phyloP scores from a whole-genome alignment of 2,113 vertebrate genomes.

The Cacatua alba region DNA sequence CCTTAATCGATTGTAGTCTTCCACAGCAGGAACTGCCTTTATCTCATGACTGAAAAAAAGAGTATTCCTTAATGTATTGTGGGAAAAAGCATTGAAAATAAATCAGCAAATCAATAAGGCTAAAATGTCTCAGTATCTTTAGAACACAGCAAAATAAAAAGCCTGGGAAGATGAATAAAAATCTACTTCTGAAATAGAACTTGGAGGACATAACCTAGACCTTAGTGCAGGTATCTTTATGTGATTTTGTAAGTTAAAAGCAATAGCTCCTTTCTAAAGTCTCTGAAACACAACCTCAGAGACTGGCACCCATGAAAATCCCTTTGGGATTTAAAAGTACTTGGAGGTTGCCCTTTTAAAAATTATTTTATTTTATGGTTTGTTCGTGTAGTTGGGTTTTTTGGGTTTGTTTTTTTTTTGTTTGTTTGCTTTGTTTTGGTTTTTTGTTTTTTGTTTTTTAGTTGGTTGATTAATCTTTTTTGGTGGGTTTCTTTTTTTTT shows the following conservation, averaged over 20 bases:
- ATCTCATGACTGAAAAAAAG: background rate
- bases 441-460: too few species aligned
- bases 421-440: too few species aligned
- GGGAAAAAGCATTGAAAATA: background rate
- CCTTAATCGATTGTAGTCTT: background rate
- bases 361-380: background rate
- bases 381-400: background rate
- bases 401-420: background rate
- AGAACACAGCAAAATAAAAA: background rate
- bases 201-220: background rate
- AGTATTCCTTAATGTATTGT: background rate
- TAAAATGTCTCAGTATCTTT: background rate
- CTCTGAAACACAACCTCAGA: background rate
- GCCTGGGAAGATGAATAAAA: background rate
- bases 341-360: background rate
- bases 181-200: background rate
- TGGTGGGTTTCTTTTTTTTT: too few species aligned
- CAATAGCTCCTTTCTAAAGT: background rate
- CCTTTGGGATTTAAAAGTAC: background rate
- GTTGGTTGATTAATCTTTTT: too few species aligned
- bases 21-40: background rate
- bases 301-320: background rate
- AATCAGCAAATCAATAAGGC: background rate
- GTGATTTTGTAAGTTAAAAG: background rate
- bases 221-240: background rate